phyloP scores from a whole-genome alignment of 2,888 invertebrate species.

The Emmelina monodactyla region DNA sequence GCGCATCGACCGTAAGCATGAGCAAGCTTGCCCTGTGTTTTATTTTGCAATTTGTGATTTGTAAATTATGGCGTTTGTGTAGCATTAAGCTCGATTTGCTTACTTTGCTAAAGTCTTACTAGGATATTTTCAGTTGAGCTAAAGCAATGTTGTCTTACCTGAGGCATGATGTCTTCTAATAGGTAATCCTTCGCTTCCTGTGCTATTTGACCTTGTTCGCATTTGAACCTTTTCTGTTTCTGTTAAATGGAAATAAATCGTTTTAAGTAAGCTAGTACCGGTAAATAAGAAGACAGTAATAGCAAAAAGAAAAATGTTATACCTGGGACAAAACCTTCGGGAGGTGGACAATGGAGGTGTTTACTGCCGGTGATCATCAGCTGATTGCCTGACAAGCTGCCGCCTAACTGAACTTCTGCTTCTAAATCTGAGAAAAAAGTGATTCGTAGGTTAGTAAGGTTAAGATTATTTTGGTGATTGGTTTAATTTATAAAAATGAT shows the following conservation, averaged over 20 bases:
- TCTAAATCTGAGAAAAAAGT: no score
- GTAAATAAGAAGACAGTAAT: neutral
- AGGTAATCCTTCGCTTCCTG: conserved; percentile 65
- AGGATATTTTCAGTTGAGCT: no score
- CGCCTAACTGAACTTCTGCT: no score
- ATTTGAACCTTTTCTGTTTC: conserved; percentile 64
- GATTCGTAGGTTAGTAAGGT: conserved; percentile 1
- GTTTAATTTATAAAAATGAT: neutral
- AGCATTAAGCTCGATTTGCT: no score
- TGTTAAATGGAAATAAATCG: no score
- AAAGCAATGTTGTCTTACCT: conserved; percentile 39
- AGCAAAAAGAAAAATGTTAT: conserved; percentile 2
- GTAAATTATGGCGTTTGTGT: conserved; percentile 12
- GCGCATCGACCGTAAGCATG: no score
- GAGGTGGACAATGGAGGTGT: conserved; percentile 80
- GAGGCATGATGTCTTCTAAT: conserved; percentile 67
- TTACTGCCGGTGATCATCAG: conserved; percentile 80
- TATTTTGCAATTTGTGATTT: conserved; percentile 17
- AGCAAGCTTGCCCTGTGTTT: conserved; percentile 15
- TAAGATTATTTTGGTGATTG: neutral
- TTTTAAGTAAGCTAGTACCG: neutral
- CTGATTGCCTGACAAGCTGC: conserved; percentile 77
- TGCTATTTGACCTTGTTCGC: conserved; percentile 63
- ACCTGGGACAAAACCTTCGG: conserved; percentile 68
- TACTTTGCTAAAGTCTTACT: no score